A percentile compares a stretch with the other conserved stretches of the same genome.
phyloP scores from a whole-genome alignment of 2,113 vertebrate species.

The Noctilio leporinus region DNA sequence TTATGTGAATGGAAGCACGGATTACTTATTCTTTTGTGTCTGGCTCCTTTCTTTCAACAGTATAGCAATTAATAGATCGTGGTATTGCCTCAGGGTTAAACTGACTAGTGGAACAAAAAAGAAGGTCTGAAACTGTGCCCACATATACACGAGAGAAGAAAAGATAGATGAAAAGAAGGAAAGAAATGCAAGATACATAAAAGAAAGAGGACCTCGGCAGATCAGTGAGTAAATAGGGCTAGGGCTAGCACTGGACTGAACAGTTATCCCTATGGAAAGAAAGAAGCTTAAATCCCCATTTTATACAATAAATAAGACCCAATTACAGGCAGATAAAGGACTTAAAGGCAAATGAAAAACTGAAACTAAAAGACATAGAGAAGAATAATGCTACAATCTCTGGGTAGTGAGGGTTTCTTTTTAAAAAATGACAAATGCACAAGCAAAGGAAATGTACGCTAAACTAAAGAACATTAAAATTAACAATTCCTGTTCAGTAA shows the following conservation, averaged over 20 bases:
- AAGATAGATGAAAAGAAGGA: background rate
- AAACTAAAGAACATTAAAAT: background rate
- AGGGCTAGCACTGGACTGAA: background rate
- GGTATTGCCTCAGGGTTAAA: background rate
- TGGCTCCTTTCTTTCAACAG: slow-evolving; percentile 9
- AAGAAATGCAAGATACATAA: background rate
- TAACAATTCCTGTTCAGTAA: background rate
- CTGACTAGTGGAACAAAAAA: background rate
- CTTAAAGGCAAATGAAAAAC: background rate
- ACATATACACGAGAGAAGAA: background rate
- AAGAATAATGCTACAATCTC: background rate
- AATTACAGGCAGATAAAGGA: background rate
- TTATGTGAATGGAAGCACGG: background rate
- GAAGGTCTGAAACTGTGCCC: background rate
- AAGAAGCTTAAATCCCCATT: background rate
- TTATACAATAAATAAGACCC: background rate
- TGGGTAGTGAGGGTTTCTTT: background rate
- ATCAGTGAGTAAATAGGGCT: background rate
- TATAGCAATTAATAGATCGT: background rate
- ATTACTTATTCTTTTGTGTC: background rate
- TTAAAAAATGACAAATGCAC: background rate
- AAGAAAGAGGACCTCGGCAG: background rate
- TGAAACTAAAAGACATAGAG: background rate
- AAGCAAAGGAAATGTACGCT: background rate
- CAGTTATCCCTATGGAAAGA: background rate